A percentile compares a stretch with the other conserved stretches of the same genome.
Evolutionary conservation across 2,113 vertebrate genomes (phyloP).

Genomic region (Myxocyprinus asiaticus): DNA sequence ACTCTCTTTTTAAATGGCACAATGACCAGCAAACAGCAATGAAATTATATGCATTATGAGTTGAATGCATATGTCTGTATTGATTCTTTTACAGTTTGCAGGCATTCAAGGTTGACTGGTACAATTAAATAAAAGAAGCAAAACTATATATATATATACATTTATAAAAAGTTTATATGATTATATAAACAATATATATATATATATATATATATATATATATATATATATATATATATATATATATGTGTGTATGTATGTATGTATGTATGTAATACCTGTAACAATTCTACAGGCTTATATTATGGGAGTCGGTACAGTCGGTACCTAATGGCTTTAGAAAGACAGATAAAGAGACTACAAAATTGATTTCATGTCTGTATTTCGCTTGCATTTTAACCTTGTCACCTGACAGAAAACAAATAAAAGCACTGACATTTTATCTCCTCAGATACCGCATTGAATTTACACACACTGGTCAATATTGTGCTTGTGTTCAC

Average conservation of each 20-base stretch:
- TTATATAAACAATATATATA: too few species aligned
- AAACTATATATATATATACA: too few species aligned
- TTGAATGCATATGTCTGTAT: neutral
- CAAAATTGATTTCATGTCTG: constrained; percentile 34
- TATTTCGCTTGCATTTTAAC: constrained; percentile 29
- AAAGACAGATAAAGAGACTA: constrained; percentile 31
- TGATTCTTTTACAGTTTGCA: neutral
- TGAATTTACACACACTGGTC: constrained; percentile 17
- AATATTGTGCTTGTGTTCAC: neutral
- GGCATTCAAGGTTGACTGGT: constrained; percentile 23
- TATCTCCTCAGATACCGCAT: constrained; percentile 10
- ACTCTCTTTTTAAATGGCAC: neutral
- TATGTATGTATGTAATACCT: neutral
- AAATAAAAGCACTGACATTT: constrained; percentile 32
- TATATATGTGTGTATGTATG: too few species aligned
- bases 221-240: too few species aligned
- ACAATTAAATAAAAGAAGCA: neutral
- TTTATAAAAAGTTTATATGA: too few species aligned
- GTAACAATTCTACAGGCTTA: neutral
- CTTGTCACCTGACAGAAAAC: constrained; percentile 38
- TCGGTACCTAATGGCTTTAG: neutral
- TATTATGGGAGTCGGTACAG: neutral
- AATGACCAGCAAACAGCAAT: constrained; percentile 18
- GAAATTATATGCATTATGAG: neutral
- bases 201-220: too few species aligned